A percentile compares a stretch with the other conserved stretches of the same genome.
phyloP scores from a whole-genome alignment of 2,113 vertebrate species.

The Chloroceryle aenea region DNA sequence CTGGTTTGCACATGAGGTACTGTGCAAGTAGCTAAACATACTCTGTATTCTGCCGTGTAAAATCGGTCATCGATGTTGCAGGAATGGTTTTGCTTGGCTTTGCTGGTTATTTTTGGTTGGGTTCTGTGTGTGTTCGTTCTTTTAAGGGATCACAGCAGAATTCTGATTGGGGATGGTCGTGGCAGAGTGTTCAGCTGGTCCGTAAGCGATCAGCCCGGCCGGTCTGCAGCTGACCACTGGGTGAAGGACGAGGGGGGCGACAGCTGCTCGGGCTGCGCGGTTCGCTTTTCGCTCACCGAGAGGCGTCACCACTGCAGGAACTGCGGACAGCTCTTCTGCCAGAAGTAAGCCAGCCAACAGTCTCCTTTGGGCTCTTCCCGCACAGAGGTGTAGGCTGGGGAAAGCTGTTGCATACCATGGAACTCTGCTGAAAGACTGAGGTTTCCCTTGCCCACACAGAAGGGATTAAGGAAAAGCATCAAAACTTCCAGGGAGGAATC shows the following conservation, averaged over 20 bases:
- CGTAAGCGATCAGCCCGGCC: slow-evolving; percentile 94
- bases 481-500: not conserved
- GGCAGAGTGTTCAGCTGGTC: slow-evolving; percentile 99
- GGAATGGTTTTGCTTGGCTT: not conserved
- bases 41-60: rapidly evolving
- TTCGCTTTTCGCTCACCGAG: slow-evolving; percentile 95
- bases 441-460: not conserved
- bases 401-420: not conserved
- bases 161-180: slow-evolving; percentile 93
- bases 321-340: slow-evolving; percentile 98
- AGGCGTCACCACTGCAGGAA: slow-evolving; percentile 97
- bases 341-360: slow-evolving; percentile 85
- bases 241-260: slow-evolving; percentile 97
- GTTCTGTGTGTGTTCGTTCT: too few species aligned
- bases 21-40: rapidly evolving
- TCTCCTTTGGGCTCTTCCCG: not conserved
- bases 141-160: slow-evolving; percentile 94
- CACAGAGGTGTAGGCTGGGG: not conserved
- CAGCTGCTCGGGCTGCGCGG: slow-evolving; percentile 91
- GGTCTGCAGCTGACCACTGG: slow-evolving; percentile 96
- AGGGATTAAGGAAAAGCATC: not conserved
- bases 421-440: not conserved
- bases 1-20: rapidly evolving
- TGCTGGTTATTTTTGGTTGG: not conserved
- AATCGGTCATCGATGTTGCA: rapidly evolving